These are phyloP conservation scores for Chromobotia macracanthus DNA, from an alignment of 2,797 vertebrate species.

Conservation along the genomic window DNA sequence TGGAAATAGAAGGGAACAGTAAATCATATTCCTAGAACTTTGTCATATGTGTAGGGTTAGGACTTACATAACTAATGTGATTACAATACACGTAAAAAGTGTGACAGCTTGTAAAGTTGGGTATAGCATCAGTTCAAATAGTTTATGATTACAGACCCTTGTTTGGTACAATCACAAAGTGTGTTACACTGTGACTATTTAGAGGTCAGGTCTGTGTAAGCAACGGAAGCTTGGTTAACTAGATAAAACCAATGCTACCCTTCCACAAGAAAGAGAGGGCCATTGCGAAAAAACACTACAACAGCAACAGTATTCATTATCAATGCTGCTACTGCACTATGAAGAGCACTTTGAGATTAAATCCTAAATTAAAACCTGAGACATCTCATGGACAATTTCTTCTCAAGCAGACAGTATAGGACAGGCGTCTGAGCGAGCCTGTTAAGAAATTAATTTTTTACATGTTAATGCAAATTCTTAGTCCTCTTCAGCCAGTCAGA, in stretches of 20 bases:
- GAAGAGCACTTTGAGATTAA: neutral
- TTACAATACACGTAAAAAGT: slow-evolving; percentile 33
- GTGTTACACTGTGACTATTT: neutral
- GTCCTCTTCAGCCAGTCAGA: slow-evolving; percentile 11
- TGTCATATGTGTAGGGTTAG: slow-evolving; percentile 40
- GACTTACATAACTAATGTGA: slow-evolving; percentile 29
- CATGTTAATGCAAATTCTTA: slow-evolving; percentile 24
- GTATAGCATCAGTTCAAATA: slow-evolving; percentile 45
- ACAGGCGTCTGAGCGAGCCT: neutral
- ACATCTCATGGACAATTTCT: neutral
- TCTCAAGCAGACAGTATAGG: neutral
- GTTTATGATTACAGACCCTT: slow-evolving; percentile 20
- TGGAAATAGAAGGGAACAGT: slow-evolving; percentile 37
- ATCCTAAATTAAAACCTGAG: neutral
- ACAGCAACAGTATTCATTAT: neutral
- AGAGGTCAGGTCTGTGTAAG: no score
- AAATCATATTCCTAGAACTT: slow-evolving; percentile 44
- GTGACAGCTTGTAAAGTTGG: slow-evolving; percentile 20
- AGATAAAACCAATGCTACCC: no score
- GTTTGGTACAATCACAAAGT: neutral
- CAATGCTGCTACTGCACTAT: neutral
- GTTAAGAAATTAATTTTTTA: slow-evolving; percentile 28
- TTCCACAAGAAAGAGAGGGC: no score
- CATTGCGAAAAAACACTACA: neutral
- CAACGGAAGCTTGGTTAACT: no score